Evolutionary conservation across 2,797 vertebrate species (phyloP).

Genomic region (Myripristis murdjan): DNA sequence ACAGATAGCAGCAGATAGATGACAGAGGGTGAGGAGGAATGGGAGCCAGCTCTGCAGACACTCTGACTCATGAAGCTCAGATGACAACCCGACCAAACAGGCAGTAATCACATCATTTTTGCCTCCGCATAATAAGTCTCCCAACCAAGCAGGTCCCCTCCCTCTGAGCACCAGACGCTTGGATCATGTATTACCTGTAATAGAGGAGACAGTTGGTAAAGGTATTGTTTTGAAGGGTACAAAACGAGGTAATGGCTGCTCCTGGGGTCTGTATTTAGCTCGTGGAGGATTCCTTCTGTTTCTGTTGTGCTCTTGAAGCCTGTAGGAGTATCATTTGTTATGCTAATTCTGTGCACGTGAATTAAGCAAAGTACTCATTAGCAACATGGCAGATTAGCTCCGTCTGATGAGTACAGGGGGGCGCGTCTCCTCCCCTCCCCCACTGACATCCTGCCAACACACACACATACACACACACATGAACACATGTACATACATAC

Average conservation of each 20-base stretch:
- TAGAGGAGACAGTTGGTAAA: conserved; percentile 11
- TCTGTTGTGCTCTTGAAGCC: conserved; percentile 32
- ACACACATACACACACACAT: conserved; percentile 14
- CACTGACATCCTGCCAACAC: conserved; percentile 8
- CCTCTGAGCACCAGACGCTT: neutral
- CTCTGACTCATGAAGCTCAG: conserved; percentile 33
- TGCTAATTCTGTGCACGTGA: conserved; percentile 64
- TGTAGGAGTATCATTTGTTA: conserved; percentile 54
- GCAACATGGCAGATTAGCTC: conserved; percentile 50
- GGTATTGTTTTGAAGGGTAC: conserved; percentile 29
- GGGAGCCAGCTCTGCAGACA: conserved; percentile 44
- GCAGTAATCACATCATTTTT: conserved; percentile 48
- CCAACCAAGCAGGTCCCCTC: neutral
- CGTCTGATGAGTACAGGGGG: conserved; percentile 36
- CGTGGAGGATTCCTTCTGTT: conserved; percentile 45
- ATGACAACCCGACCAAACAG: conserved; percentile 53
- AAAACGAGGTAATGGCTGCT: conserved; percentile 12
- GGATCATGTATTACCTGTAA: conserved; percentile 10
- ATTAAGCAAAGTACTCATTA: conserved; percentile 59
- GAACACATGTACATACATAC: conserved; percentile 11
- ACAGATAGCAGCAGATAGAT: conserved; percentile 12
- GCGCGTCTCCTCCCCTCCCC: conserved; percentile 6
- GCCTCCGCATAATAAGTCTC: conserved; percentile 16
- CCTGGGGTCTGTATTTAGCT: conserved; percentile 20
- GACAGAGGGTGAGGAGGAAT: conserved; percentile 27